phyloP scores from a whole-genome alignment of 2,797 vertebrate genomes.

The Scomberomorus guttatus region DNA sequence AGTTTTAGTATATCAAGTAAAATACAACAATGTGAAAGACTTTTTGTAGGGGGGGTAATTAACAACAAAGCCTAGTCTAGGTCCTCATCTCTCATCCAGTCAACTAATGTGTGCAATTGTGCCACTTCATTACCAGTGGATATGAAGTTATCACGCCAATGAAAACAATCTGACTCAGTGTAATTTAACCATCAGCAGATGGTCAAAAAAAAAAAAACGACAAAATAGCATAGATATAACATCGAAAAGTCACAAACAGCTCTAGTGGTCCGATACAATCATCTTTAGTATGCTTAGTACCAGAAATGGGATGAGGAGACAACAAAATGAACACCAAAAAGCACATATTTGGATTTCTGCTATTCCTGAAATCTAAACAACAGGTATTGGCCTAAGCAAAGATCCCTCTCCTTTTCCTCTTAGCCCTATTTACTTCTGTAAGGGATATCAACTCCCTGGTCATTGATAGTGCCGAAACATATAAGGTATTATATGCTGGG shows the following conservation, averaged over 20 bases:
- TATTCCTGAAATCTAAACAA: slow-evolving; percentile 84
- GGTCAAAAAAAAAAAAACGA: slow-evolving; percentile 46
- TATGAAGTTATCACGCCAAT: slow-evolving; percentile 77
- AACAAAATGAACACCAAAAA: slow-evolving; percentile 70
- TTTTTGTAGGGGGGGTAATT: slow-evolving; percentile 42
- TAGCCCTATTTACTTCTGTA: slow-evolving; percentile 68
- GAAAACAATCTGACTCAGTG: slow-evolving; percentile 79
- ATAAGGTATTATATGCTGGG: slow-evolving; percentile 38
- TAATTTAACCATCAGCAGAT: slow-evolving; percentile 74
- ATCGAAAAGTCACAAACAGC: slow-evolving; percentile 83
- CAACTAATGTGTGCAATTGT: slow-evolving; percentile 82
- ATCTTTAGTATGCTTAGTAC: slow-evolving; percentile 84
- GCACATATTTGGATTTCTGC: slow-evolving; percentile 84
- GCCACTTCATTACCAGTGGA: slow-evolving; percentile 77
- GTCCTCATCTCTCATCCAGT: slow-evolving; percentile 80
- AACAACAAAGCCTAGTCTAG: slow-evolving; percentile 68
- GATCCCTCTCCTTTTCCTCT: slow-evolving; percentile 69
- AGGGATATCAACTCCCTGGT: slow-evolving; percentile 56
- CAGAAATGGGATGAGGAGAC: slow-evolving; percentile 78
- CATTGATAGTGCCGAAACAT: slow-evolving; percentile 46
- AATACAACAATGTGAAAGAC: slow-evolving; percentile 33
- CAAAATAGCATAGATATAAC: slow-evolving; percentile 79
- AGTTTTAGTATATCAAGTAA: slow-evolving; percentile 55
- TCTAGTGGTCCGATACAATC: slow-evolving; percentile 86
- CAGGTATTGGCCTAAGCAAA: slow-evolving; percentile 77